Conservation (phyloP, 1,140 invertebrate species). For the Polyergus mexicanus region DNA sequence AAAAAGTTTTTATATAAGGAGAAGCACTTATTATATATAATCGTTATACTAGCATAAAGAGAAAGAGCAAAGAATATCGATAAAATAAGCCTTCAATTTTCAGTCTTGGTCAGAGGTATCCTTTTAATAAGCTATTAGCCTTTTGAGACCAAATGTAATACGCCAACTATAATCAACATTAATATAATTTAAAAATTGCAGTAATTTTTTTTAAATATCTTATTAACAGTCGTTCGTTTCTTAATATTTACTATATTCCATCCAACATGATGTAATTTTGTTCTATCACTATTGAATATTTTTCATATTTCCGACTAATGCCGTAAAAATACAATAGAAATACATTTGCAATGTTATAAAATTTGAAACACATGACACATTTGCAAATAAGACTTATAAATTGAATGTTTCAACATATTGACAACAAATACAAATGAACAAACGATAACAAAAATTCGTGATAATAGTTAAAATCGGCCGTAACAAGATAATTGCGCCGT, state of each 20-base stretch:
- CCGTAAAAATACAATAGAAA: neutral
- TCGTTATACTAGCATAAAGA: neutral
- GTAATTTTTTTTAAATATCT: neutral
- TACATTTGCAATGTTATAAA: neutral
- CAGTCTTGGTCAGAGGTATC: neutral
- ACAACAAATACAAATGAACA: neutral
- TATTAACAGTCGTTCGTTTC: neutral
- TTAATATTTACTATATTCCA: neutral
- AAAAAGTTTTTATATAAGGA: neutral
- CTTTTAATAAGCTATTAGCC: slow-evolving; percentile 5
- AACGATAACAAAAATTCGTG: slow-evolving; percentile 21
- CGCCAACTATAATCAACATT: neutral
- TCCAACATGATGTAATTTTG: neutral
- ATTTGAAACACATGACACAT: neutral
- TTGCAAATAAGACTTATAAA: slow-evolving; percentile 7
- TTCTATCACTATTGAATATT: neutral
- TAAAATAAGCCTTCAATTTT: neutral
- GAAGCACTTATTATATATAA: neutral
- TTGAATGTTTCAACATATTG: slow-evolving; percentile 6
- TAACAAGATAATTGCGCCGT: slow-evolving; percentile 15
- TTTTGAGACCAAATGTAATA: neutral
- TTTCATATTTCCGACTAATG: neutral
- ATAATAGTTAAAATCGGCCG: slow-evolving; percentile 14
- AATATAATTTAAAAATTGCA: neutral
- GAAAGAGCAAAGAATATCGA: neutral